A percentile compares a stretch with the other conserved stretches of the same genome.
phyloP scores from a whole-genome alignment of 2,888 invertebrate genomes.

The Mimumesa dahlbomi region DNA sequence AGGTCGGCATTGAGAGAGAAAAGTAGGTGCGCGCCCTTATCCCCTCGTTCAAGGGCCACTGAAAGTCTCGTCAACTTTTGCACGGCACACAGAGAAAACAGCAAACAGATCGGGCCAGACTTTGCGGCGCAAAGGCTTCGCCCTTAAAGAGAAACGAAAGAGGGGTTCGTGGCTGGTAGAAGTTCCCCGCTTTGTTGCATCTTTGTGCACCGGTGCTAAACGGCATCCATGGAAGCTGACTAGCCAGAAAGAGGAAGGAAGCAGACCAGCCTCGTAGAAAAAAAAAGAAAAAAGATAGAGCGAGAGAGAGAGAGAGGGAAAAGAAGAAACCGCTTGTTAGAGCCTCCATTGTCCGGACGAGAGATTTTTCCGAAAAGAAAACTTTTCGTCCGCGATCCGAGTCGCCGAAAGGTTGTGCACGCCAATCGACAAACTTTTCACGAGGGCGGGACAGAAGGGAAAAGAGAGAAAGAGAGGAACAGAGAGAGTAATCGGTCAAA shows the following conservation, averaged over 20 bases:
- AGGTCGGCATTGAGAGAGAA: constrained; percentile 59
- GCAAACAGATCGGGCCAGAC: constrained; percentile 49
- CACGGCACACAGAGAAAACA: constrained; percentile 55
- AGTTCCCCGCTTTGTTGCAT: constrained; percentile 64
- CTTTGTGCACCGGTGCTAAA: constrained; percentile 77
- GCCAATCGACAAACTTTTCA: constrained; percentile 42
- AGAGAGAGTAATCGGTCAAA: constrained; percentile 47
- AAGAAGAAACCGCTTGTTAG: constrained; percentile 74
- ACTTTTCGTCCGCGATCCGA: constrained; percentile 41
- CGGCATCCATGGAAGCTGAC: constrained; percentile 65
- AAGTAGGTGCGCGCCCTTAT: constrained; percentile 60
- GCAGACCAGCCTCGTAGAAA: neutral
- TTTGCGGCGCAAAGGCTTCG: neutral
- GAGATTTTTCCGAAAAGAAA: constrained; percentile 49
- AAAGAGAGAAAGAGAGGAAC: constrained; percentile 23
- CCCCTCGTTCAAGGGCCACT: constrained; percentile 48
- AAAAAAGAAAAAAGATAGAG: constrained; percentile 4
- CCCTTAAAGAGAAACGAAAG: constrained; percentile 46
- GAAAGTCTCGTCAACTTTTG: constrained; percentile 63
- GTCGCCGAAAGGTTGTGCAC: constrained; percentile 34
- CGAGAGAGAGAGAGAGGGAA: constrained; percentile 5
- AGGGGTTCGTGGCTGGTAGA: constrained; percentile 53
- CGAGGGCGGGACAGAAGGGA: neutral
- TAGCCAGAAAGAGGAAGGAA: constrained; percentile 1
- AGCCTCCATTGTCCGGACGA: constrained; percentile 67